phyloP scores from a whole-genome alignment of 2,888 invertebrate species.

The Oscheius onirici region DNA sequence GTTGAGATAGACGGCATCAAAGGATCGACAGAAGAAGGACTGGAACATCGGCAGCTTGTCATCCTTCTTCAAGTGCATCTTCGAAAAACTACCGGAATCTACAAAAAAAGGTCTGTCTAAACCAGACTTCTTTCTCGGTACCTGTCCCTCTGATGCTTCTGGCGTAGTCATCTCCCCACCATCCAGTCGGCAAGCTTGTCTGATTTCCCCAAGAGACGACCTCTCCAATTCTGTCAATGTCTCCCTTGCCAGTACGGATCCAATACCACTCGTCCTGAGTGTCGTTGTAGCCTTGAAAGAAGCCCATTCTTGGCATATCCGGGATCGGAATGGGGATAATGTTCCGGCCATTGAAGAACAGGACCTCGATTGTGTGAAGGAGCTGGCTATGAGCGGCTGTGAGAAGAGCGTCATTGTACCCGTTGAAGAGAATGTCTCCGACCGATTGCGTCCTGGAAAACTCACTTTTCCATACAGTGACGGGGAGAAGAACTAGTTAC shows the following conservation, averaged over 20 bases:
- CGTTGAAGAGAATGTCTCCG: slow-evolving; percentile 63
- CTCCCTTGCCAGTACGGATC: slow-evolving; percentile 60
- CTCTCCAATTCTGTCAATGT: slow-evolving; percentile 54
- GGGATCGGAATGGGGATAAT: slow-evolving; percentile 66
- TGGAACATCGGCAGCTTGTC: slow-evolving; percentile 49
- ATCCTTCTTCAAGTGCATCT: slow-evolving; percentile 45
- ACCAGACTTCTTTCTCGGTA: slow-evolving; percentile 25
- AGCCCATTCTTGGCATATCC: slow-evolving; percentile 57
- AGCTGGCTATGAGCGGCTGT: slow-evolving; percentile 57
- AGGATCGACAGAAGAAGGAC: slow-evolving; percentile 61
- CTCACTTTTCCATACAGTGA: too few relatives aligned
- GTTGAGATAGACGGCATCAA: slow-evolving; percentile 28
- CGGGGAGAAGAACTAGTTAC: too few relatives aligned
- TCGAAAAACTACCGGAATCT: slow-evolving; percentile 60
- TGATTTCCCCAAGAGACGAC: slow-evolving; percentile 57
- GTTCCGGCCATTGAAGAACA: slow-evolving; percentile 44
- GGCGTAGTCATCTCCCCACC: slow-evolving; percentile 58
- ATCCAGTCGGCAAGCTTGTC: slow-evolving; percentile 48
- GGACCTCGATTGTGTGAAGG: slow-evolving; percentile 38
- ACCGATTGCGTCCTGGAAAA: slow-evolving; percentile 60
- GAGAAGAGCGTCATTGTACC: slow-evolving; percentile 64
- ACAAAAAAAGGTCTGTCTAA: background rate
- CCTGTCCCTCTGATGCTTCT: slow-evolving; percentile 61
- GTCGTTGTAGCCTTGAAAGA: slow-evolving; percentile 66
- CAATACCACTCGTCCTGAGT: slow-evolving; percentile 63